Percentiles rank a stretch among this genome's conserved stretches.
Conservation (phyloP, 2,888 invertebrate genomes). For the Oasisia sp. region DNA sequence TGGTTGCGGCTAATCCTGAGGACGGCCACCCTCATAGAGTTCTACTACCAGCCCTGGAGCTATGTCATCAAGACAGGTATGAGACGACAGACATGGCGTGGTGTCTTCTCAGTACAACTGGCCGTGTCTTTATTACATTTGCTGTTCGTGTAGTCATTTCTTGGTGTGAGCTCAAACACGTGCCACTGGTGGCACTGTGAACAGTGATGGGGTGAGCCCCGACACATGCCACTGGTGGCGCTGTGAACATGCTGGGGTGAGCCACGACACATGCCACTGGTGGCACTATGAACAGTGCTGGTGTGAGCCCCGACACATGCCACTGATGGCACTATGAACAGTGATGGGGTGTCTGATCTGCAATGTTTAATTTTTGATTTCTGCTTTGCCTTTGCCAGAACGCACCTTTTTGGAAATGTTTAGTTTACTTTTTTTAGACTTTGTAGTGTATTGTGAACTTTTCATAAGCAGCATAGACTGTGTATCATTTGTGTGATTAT, state of each 20-base stretch:
- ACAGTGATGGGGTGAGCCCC: neutral
- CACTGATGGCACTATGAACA: too few relatives aligned
- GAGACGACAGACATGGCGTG: conserved; percentile 55
- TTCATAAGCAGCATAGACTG: neutral
- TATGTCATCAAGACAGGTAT: conserved; percentile 94
- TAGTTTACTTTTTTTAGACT: neutral
- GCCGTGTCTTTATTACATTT: neutral
- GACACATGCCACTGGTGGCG: too few relatives aligned
- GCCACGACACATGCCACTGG: too few relatives aligned
- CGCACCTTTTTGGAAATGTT: neutral
- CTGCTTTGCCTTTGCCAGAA: neutral
- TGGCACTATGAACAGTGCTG: neutral
- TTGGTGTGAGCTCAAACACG: too few relatives aligned
- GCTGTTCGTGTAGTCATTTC: neutral
- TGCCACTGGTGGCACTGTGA: too few relatives aligned
- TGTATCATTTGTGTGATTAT: too few relatives aligned
- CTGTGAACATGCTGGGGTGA: neutral
- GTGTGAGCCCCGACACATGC: too few relatives aligned
- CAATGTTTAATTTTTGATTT: neutral
- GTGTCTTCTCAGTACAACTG: neutral
- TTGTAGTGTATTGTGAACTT: neutral
- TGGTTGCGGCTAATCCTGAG: conserved; percentile 96
- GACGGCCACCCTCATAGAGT: conserved; percentile 71
- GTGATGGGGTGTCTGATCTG: neutral
- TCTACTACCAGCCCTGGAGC: conserved; percentile 78